These are phyloP conservation scores for Drepanosiphum platanoidis DNA, from an alignment of 2,888 invertebrate genomes.

Conservation along the genomic window DNA sequence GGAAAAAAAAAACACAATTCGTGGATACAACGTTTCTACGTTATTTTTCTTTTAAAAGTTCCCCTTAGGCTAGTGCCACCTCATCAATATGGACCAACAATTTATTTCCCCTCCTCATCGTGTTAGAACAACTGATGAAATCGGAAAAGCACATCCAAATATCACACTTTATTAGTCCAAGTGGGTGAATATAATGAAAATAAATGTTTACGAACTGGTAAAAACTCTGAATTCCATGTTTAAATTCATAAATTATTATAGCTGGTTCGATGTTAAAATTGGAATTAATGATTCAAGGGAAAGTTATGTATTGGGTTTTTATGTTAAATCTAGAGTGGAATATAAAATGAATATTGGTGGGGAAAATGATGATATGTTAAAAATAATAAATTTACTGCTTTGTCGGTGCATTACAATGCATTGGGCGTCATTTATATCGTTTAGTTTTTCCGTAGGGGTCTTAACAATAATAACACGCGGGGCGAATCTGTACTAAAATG, in stretches of 20 bases:
- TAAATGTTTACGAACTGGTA: neutral
- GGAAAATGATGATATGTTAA: slow-evolving; percentile 24
- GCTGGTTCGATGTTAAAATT: neutral
- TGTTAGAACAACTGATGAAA: neutral
- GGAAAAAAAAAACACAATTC: slow-evolving; percentile 29
- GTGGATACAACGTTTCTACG: slow-evolving; percentile 15
- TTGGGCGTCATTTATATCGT: slow-evolving; percentile 52
- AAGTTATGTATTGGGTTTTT: neutral
- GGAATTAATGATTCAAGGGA: neutral
- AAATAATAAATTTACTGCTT: slow-evolving; percentile 33
- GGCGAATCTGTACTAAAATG: slow-evolving; percentile 46
- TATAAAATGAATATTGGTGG: neutral
- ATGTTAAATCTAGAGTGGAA: slow-evolving; percentile 25
- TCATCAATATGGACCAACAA: slow-evolving; percentile 43
- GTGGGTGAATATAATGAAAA: neutral
- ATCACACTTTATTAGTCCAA: neutral
- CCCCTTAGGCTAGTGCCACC: slow-evolving; percentile 11
- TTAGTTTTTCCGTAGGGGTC: slow-evolving; percentile 57
- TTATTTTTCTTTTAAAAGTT: slow-evolving; percentile 52
- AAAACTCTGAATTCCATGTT: neutral
- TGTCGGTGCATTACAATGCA: slow-evolving; percentile 44
- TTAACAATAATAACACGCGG: slow-evolving; percentile 56
- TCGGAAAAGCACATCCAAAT: slow-evolving; percentile 16
- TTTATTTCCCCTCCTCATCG: slow-evolving; percentile 11
- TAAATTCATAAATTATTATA: neutral